phyloP scores from a whole-genome alignment of 2,113 vertebrate species.

The Rutilus rutilus region DNA sequence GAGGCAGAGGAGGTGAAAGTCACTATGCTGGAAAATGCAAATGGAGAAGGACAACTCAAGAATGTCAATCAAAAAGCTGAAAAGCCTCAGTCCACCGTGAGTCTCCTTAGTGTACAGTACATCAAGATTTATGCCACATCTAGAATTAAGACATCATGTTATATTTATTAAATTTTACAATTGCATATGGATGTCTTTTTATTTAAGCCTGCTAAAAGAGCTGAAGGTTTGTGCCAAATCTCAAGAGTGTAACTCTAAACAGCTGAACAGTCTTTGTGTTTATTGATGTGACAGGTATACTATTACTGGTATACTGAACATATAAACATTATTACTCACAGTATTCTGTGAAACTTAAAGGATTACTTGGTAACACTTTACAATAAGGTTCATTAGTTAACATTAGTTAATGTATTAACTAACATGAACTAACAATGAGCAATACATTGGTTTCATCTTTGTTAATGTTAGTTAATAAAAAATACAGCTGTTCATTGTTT shows the following conservation, averaged over 20 bases:
- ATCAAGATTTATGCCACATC: background rate
- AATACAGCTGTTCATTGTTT: too few species aligned
- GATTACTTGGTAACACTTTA: too few species aligned
- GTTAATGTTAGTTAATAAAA: too few species aligned
- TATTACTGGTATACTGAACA: background rate
- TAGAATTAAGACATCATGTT: background rate
- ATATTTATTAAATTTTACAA: background rate
- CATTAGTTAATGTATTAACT: too few species aligned
- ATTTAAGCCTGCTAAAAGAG: background rate
- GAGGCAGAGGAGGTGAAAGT: constrained; percentile 57
- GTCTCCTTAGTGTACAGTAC: background rate
- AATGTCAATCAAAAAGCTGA: constrained; percentile 49
- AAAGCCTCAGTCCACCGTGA: constrained; percentile 43
- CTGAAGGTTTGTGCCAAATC: background rate
- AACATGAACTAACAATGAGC: too few species aligned
- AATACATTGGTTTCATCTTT: too few species aligned
- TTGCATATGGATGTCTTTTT: background rate
- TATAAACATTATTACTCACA: background rate
- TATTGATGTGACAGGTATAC: background rate
- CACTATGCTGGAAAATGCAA: constrained; percentile 56
- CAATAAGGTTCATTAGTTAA: too few species aligned
- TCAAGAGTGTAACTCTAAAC: background rate
- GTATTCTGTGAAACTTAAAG: background rate
- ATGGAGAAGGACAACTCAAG: constrained; percentile 46
- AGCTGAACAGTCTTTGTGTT: background rate